phyloP scores from a whole-genome alignment of 35 echinoderm and acorn worm genomes.

The Strongylocentrotus purpuratus region DNA sequence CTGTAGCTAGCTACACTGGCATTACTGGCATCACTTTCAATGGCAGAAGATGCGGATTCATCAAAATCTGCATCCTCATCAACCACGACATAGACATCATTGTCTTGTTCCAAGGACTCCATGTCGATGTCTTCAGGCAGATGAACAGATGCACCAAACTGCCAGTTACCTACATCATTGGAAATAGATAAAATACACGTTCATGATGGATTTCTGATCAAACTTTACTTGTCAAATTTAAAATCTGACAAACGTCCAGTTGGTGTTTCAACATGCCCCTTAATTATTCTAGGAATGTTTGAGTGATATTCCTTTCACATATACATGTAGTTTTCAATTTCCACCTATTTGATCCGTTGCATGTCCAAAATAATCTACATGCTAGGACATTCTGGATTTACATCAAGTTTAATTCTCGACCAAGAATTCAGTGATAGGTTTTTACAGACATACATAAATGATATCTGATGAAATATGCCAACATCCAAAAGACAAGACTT shows the following conservation, averaged over 20 bases:
- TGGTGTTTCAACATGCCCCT: not conserved
- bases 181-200: not conserved
- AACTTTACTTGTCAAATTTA: not conserved
- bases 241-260: not conserved
- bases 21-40: slow-evolving; percentile 73
- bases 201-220: not conserved
- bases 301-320: not conserved
- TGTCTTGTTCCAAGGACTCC: not conserved
- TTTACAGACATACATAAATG: too few species aligned
- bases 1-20: slow-evolving; percentile 20
- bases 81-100: slow-evolving; percentile 56
- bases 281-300: too few species aligned
- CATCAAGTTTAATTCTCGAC: too few species aligned
- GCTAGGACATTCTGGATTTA: too few species aligned
- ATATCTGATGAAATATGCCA: too few species aligned
- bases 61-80: slow-evolving; percentile 98
- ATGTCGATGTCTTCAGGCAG: slow-evolving; percentile 45
- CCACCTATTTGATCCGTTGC: not conserved
- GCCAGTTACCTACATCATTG: slow-evolving; percentile 74
- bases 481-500: too few species aligned
- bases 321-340: not conserved
- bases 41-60: slow-evolving; percentile 80
- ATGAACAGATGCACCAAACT: slow-evolving; percentile 43
- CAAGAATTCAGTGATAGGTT: too few species aligned
- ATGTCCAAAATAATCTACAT: too few species aligned